A percentile compares a stretch with the other conserved stretches of the same genome.
Conservation (phyloP, 2,888 invertebrate species). For the Pyralis farinalis region DNA sequence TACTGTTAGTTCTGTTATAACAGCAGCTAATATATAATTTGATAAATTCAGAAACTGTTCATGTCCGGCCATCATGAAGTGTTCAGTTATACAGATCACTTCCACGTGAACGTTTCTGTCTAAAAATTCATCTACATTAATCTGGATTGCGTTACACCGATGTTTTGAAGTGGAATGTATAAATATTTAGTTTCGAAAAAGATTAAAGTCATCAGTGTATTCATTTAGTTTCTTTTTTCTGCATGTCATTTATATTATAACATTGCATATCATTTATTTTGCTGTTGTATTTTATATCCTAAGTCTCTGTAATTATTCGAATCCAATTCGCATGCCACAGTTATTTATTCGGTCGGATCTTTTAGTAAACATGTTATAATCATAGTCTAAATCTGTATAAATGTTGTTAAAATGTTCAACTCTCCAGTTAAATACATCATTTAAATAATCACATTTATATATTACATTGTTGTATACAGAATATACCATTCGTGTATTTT, state of each 20-base stretch:
- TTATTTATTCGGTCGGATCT: constrained; percentile 2
- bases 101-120: constrained; percentile 7
- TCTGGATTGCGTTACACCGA: constrained; percentile 8
- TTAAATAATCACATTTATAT: neutral
- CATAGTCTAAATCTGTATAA: neutral
- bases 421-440: neutral
- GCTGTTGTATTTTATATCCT: constrained; percentile 1
- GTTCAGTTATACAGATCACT: constrained; percentile 14
- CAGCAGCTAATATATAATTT: constrained; percentile 8
- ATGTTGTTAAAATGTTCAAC: constrained; percentile 4
- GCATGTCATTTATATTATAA: too few relatives aligned
- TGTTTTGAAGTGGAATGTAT: constrained; percentile 12
- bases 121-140: constrained; percentile 9
- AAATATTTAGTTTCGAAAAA: constrained; percentile 14
- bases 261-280: neutral
- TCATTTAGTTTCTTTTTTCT: neutral
- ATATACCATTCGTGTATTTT: neutral
- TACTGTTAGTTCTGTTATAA: neutral
- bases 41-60: constrained; percentile 2
- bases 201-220: neutral
- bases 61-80: constrained; percentile 10
- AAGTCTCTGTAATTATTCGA: constrained; percentile 2
- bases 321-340: constrained; percentile 3
- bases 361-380: constrained; percentile 5
- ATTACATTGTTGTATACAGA: constrained; percentile 1